Percentiles rank a stretch among this genome's conserved stretches.
phyloP scores from a whole-genome alignment of 1,140 invertebrate species.

The Drosophila burlai region DNA sequence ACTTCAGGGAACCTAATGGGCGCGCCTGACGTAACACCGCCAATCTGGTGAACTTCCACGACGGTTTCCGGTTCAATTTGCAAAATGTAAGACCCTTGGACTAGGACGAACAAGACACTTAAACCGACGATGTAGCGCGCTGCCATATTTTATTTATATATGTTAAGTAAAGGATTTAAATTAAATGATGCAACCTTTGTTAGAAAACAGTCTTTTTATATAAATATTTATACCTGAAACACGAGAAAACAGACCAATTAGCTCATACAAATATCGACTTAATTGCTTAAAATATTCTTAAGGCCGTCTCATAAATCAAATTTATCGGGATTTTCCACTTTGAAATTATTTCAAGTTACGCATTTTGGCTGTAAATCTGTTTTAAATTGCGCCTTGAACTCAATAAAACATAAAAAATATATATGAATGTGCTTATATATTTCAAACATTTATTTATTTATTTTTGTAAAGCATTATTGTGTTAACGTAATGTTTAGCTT shows the following conservation, averaged over 20 bases:
- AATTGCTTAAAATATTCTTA: not conserved
- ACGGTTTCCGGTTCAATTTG: not conserved
- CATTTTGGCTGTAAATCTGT: not conserved
- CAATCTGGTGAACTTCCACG: not conserved
- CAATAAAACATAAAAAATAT: not conserved
- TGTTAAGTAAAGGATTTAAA: too few relatives aligned
- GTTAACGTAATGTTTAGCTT: not conserved
- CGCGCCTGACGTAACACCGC: not conserved
- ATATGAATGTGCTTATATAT: not conserved
- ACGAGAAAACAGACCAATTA: not conserved
- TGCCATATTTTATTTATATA: slow-evolving; percentile 3
- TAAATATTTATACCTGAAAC: not conserved
- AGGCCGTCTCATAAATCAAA: not conserved
- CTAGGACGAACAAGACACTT: slow-evolving; percentile 4
- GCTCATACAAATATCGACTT: not conserved
- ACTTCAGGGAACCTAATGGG: slow-evolving; percentile 19
- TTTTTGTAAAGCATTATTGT: not conserved
- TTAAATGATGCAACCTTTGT: not conserved
- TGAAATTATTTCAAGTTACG: not conserved
- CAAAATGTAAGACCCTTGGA: slow-evolving; percentile 1
- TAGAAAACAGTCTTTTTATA: slow-evolving; percentile 3
- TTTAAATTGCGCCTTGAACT: not conserved
- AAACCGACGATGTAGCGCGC: not conserved
- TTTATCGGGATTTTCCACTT: slow-evolving; percentile 10
- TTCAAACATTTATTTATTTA: not conserved